Percentiles rank a stretch among this genome's conserved stretches.
phyloP scores from a whole-genome alignment of 2,113 vertebrate genomes.

The Bagarius yarrelli region DNA sequence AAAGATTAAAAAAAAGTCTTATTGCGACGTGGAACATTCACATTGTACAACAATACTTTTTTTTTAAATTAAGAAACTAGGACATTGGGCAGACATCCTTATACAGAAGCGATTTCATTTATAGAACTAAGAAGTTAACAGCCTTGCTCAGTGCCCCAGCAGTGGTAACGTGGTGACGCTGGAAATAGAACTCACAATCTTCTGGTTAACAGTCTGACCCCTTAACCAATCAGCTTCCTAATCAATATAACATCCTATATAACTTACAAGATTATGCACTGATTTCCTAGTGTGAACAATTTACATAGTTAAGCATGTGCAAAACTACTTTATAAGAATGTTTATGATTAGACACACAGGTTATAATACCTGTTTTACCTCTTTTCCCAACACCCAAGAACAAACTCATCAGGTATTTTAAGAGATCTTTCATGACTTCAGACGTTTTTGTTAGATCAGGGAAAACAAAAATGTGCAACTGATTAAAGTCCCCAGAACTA shows the following conservation, averaged over 20 bases:
- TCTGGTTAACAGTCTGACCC: no score
- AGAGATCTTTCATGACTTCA: constrained; percentile 5
- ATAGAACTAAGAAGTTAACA: no score
- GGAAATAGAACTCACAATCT: no score
- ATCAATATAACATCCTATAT: not conserved
- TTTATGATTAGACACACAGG: not conserved
- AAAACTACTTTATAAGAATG: not conserved
- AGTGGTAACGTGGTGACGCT: no score
- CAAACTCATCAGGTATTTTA: constrained; percentile 9
- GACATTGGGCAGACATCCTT: no score
- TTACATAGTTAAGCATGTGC: not conserved
- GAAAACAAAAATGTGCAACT: constrained; percentile 13
- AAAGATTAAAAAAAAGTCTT: not conserved
- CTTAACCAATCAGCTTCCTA: no score
- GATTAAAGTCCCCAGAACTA: constrained; percentile 13
- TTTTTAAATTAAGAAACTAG: no score
- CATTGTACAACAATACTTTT: no score
- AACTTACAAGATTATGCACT: not conserved
- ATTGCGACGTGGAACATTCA: no score
- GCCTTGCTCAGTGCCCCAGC: no score
- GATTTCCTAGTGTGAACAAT: not conserved
- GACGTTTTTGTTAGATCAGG: not conserved
- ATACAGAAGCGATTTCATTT: no score
- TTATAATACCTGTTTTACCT: constrained; percentile 8
- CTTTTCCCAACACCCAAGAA: not conserved